A percentile compares a stretch with the other conserved stretches of the same genome.
phyloP scores from a whole-genome alignment of 2,888 invertebrate species.

The Sepiola atlantica region DNA sequence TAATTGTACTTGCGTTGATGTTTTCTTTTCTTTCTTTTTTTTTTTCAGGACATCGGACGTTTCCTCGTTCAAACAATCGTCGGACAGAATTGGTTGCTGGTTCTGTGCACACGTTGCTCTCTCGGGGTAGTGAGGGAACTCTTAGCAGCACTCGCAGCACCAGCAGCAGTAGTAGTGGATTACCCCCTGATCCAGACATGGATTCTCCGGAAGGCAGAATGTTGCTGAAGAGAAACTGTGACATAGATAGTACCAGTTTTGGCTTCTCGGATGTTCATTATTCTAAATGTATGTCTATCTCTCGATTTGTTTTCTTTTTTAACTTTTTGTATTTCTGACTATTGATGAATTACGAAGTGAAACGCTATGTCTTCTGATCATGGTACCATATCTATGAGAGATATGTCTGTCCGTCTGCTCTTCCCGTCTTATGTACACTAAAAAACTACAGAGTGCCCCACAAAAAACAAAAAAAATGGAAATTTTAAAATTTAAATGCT shows the following conservation, averaged over 20 bases:
- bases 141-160: slow-evolving; percentile 57
- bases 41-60: slow-evolving; percentile 62
- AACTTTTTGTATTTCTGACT: neutral
- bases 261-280: slow-evolving; percentile 57
- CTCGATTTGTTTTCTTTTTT: neutral
- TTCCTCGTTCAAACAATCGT: slow-evolving; percentile 62
- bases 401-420: too few species aligned
- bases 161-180: slow-evolving; percentile 71
- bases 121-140: slow-evolving; percentile 67
- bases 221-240: slow-evolving; percentile 59
- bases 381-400: too few species aligned
- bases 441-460: too few species aligned
- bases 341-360: too few species aligned
- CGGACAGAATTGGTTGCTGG: slow-evolving; percentile 60
- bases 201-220: slow-evolving; percentile 66
- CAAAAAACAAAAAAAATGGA: too few species aligned
- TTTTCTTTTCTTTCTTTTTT: neutral
- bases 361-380: too few species aligned
- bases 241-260: slow-evolving; percentile 59
- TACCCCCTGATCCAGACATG: slow-evolving; percentile 68
- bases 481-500: too few species aligned
- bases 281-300: slow-evolving; percentile 64
- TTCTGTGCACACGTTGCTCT: slow-evolving; percentile 60
- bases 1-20: neutral
- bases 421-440: too few species aligned